Evolutionary conservation across 1,140 invertebrate species (phyloP).

Genomic region (Carcinoscorpius rotundicauda): DNA sequence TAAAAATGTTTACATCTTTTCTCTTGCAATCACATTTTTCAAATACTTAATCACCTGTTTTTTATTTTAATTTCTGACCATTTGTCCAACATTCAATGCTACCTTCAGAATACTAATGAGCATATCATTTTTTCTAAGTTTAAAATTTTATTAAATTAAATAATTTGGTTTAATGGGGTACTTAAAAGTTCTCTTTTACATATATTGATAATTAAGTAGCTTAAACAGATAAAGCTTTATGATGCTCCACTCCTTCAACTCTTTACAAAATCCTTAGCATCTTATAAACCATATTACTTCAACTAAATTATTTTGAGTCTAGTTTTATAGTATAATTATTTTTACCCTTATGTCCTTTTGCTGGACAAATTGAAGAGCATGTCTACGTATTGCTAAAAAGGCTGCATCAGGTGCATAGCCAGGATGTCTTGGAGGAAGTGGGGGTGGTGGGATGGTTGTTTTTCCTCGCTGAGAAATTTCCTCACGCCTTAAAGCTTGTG

Average conservation of each 20-base stretch:
- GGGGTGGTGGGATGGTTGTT: constrained; percentile 33
- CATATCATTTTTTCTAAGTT: too few species aligned
- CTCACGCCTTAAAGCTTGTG: constrained; percentile 43
- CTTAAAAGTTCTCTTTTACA: background rate
- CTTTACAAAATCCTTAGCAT: constrained; percentile 18
- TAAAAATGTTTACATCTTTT: too few species aligned
- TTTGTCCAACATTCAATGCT: too few species aligned
- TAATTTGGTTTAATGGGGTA: background rate
- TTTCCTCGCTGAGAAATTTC: constrained; percentile 41
- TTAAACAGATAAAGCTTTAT: background rate
- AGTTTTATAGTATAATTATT: constrained; percentile 7
- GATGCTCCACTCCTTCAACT: background rate
- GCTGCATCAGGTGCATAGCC: constrained; percentile 65
- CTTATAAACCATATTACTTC: constrained; percentile 37
- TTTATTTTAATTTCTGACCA: too few species aligned
- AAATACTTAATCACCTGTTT: too few species aligned
- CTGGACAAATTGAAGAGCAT: constrained; percentile 79
- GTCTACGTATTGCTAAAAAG: constrained; percentile 85
- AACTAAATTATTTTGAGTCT: constrained; percentile 8
- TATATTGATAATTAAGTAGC: background rate
- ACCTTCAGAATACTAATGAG: too few species aligned
- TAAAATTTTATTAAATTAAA: too few species aligned
- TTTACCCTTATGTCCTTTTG: constrained; percentile 74
- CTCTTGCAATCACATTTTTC: too few species aligned
- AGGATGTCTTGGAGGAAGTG: constrained; percentile 41